Percentiles rank a stretch among this genome's conserved stretches.
These are phyloP conservation scores for Procambarus virginalis DNA, from an alignment of 1,140 invertebrate species.

Conservation along the genomic window DNA sequence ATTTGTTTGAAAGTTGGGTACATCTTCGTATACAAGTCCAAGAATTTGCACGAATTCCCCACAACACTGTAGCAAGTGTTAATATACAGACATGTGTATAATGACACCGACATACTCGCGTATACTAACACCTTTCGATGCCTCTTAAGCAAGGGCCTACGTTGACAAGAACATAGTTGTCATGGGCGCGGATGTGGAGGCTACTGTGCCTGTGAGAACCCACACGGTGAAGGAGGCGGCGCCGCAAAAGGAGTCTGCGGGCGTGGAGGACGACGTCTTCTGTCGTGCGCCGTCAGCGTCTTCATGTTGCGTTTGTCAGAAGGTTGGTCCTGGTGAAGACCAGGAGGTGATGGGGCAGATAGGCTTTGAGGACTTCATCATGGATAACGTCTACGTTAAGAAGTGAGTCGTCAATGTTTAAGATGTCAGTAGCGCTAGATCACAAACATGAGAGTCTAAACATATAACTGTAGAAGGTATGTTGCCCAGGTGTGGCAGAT, in stretches of 20 bases:
- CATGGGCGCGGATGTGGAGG: neutral
- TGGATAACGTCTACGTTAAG: slow-evolving; percentile 58
- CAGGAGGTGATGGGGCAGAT: slow-evolving; percentile 49
- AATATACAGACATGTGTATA: neutral
- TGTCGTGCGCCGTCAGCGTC: neutral
- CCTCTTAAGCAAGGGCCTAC: neutral
- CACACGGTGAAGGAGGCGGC: neutral
- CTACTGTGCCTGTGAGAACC: neutral
- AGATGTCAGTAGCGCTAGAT: too few species aligned
- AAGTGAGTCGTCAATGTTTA: slow-evolving; percentile 26
- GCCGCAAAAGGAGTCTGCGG: neutral
- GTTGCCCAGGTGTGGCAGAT: too few species aligned
- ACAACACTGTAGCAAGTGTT: neutral
- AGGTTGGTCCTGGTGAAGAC: neutral
- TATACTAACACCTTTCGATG: too few species aligned
- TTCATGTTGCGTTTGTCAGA: slow-evolving; percentile 32
- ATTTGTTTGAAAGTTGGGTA: too few species aligned
- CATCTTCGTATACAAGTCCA: too few species aligned
- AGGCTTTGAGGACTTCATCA: slow-evolving; percentile 54
- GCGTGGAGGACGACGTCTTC: neutral
- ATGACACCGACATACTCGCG: too few species aligned
- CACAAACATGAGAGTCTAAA: too few species aligned
- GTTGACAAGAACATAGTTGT: neutral
- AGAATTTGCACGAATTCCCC: too few species aligned
- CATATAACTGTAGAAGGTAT: too few species aligned